Conservation (phyloP, 2,113 vertebrate genomes). For the Platycercus adscitus region DNA sequence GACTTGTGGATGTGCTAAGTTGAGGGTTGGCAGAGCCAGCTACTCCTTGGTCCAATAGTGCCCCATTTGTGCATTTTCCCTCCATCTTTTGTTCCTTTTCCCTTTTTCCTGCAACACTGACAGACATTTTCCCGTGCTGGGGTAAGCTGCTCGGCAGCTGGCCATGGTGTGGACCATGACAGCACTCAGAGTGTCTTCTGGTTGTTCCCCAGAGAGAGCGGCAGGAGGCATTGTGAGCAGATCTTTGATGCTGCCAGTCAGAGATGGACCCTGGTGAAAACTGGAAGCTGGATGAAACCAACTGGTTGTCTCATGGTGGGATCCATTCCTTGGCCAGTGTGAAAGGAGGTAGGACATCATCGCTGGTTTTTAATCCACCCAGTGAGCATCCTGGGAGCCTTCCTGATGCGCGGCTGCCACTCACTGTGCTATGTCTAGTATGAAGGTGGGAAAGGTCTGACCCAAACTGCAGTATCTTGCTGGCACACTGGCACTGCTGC, state of each 20-base stretch:
- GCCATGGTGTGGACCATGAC: background rate
- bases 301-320: slow-evolving; percentile 75
- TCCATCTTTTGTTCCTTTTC: background rate
- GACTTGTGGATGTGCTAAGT: background rate
- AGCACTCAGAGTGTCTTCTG: slow-evolving; percentile 36
- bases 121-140: background rate
- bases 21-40: background rate
- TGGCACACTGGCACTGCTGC: background rate
- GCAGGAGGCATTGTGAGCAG: slow-evolving; percentile 12
- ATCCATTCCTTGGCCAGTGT: slow-evolving; percentile 68
- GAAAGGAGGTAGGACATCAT: slow-evolving; percentile 66
- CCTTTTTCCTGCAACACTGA: background rate
- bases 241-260: slow-evolving; percentile 46
- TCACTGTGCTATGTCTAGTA: background rate
- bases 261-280: slow-evolving; percentile 78
- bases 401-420: background rate
- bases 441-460: background rate
- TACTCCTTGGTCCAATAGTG: background rate
- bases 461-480: background rate
- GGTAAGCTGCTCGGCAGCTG: background rate
- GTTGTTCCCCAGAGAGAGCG: slow-evolving; percentile 38
- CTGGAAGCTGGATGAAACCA: slow-evolving; percentile 78
- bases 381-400: background rate
- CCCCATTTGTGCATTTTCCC: fast-evolving
- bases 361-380: background rate